Evolutionary conservation across 2,888 invertebrate species (phyloP), one percentile per base, ranked within the genome.

Genomic region (Hyalella azteca): DNA sequence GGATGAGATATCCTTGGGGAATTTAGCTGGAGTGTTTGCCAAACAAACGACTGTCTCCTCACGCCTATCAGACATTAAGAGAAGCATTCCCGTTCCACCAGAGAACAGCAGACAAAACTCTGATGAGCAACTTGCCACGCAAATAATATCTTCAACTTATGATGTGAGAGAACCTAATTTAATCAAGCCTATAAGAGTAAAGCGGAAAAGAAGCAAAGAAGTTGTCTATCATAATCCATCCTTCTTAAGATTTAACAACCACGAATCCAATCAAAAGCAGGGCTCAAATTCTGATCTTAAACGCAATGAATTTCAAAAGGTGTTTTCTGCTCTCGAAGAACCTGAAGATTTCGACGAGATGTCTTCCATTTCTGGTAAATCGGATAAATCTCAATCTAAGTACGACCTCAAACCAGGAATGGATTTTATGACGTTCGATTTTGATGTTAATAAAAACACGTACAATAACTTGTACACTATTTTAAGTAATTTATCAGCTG

Each of bases 341-440:
- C 11, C 54, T 11, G 29, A 54, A 29, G 29, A 26, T 54, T 54
- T 54, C 26, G 9, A 22, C 5, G 54, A 54, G 54, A 54, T 54
- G 54, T 54, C 54, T 54, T 54, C 54, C 54, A 54, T 26, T 29
- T 54, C 11, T 29, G 29, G 29, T 54, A 29, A 54, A 22, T 54
- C 29, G 26, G 29, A 54, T 22, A 7, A 7, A 0, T 54, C 29
- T 54, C 54, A 54, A 26, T 22, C 7, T 3, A 54, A 22, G 26
- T 36, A 66, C 66, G 5, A 66, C 36, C 36, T 66, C 7, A 36
- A 36, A 15, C 66, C 39, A 36, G 66, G 36, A 29, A 36, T 32
- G 66, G 66, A 66, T 9, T 66, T 66, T 13, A 29, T 66, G 66
- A 66, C 32, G 5, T 66, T 66, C 36, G 66, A 36, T 29, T 66